A percentile compares a stretch with the other conserved stretches of the same genome.
phyloP scores from a whole-genome alignment of 2,888 invertebrate genomes.

The Rhorus exstirpatorius region DNA sequence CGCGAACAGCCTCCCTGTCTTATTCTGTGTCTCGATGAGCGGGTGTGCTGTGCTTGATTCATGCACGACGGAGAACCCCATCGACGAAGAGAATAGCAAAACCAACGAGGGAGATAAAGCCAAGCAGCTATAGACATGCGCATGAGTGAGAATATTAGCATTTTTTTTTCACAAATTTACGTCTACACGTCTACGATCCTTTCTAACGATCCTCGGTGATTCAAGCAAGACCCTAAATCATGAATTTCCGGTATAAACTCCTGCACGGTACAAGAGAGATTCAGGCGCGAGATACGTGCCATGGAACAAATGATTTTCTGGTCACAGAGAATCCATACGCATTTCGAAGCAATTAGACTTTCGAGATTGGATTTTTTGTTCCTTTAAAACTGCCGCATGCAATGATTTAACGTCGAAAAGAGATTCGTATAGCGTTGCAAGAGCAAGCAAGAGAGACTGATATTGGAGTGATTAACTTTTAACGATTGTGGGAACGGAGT shows the following conservation, averaged over 20 bases:
- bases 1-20: conserved; percentile 5
- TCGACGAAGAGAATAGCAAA: conserved; percentile 10
- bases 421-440: conserved; percentile 17
- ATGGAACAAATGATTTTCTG: conserved; percentile 35
- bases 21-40: conserved; percentile 33
- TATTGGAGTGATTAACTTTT: conserved; percentile 64
- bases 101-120: neutral
- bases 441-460: neutral
- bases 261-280: neutral
- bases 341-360: conserved; percentile 48
- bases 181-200: too few species aligned
- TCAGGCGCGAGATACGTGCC: neutral
- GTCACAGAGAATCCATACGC: conserved; percentile 30
- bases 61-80: conserved; percentile 52
- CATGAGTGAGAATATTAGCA: conserved; percentile 13
- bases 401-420: conserved; percentile 45
- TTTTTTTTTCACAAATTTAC: too few species aligned
- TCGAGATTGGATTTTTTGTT: conserved; percentile 5
- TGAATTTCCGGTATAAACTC: neutral
- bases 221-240: conserved; percentile 17
- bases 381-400: conserved; percentile 8
- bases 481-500: conserved; percentile 66
- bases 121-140: neutral
- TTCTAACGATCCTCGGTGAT: too few species aligned
- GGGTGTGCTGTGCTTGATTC: conserved; percentile 36